A percentile compares a stretch with the other conserved stretches of the same genome.
Conservation (phyloP, 2,797 vertebrate genomes). For the Podarcis siculus region DNA sequence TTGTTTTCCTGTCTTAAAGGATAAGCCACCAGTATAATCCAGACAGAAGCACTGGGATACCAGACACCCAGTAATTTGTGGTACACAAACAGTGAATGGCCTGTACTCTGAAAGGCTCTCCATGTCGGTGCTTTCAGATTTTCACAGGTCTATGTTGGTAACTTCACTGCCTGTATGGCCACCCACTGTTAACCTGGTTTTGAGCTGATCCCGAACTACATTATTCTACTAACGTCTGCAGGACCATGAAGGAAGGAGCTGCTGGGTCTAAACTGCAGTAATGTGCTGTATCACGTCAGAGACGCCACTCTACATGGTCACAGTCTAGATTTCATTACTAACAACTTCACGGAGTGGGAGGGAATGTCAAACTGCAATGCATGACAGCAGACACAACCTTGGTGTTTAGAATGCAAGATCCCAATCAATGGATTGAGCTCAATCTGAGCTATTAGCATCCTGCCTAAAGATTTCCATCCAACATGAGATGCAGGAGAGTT, state of each 20-base stretch:
- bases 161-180: neutral
- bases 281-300: neutral
- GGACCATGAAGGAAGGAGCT: neutral
- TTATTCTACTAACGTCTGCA: neutral
- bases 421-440: neutral
- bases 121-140: neutral
- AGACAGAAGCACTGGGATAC: neutral
- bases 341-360: neutral
- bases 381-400: neutral
- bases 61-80: neutral
- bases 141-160: neutral
- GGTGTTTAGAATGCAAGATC: neutral
- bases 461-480: neutral
- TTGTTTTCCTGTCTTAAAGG: neutral
- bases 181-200: neutral
- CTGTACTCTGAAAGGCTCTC: neutral
- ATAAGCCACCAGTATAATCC: neutral
- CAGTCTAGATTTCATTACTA: neutral
- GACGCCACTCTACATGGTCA: neutral
- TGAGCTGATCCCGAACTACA: neutral
- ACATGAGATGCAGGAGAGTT: neutral
- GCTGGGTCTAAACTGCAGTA: neutral
- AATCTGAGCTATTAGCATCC: neutral
- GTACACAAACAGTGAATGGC: neutral
- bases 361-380: neutral